Conservation (phyloP, 2,888 invertebrate species). For the Tanypteryx hageni region DNA sequence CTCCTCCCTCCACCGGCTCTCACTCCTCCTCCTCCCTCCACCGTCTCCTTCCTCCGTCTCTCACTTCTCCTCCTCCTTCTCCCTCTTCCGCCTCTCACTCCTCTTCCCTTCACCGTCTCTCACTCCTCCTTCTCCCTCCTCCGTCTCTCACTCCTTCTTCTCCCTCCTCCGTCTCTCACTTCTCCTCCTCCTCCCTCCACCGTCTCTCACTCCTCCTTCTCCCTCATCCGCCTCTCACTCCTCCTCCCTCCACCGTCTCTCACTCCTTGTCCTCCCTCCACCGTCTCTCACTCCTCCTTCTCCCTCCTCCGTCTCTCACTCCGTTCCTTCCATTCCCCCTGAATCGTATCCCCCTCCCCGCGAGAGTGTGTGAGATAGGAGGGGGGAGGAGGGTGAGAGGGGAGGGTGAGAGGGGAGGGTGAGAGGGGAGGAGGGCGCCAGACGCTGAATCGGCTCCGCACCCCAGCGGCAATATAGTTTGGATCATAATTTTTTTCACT, state of each 20-base stretch:
- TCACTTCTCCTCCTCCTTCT: neutral
- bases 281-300: neutral
- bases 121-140: no score
- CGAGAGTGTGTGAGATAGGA: no score
- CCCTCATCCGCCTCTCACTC: neutral
- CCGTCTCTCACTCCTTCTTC: no score
- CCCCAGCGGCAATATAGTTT: neutral
- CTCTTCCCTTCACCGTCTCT: neutral
- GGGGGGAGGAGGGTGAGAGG: neutral
- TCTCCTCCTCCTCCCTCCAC: neutral
- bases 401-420: neutral
- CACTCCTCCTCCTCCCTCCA: neutral
- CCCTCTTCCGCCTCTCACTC: neutral
- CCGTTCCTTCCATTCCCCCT: neutral
- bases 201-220: neutral
- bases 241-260: neutral
- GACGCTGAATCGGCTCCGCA: neutral
- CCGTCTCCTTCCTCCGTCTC: neutral
- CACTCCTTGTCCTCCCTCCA: neutral
- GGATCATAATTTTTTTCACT: slow-evolving; percentile 22
- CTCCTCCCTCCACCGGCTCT: no score
- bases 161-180: neutral
- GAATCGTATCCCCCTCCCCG: neutral
- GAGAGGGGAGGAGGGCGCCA: neutral
- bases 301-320: neutral